phyloP scores from a whole-genome alignment of 1,140 invertebrate species.

The Araneus ventricosus region DNA sequence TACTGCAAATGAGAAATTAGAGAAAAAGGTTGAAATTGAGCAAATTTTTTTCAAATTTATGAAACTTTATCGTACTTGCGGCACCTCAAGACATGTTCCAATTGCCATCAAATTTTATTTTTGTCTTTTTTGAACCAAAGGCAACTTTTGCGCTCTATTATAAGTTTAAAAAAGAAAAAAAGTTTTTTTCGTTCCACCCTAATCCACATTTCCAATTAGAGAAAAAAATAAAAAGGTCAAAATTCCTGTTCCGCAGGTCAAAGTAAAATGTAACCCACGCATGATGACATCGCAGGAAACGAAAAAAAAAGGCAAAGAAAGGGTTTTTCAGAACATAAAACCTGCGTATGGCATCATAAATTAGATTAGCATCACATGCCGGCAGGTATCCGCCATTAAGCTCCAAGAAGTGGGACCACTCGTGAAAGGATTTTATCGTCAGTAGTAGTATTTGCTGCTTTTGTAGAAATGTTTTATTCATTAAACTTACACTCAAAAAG shows the following conservation, averaged over 20 bases:
- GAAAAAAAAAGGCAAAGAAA: not conserved
- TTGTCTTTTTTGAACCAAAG: no score
- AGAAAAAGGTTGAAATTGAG: no score
- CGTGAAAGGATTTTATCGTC: not conserved
- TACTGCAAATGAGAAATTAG: no score
- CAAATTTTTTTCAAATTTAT: no score
- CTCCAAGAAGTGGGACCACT: not conserved
- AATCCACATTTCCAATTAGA: not conserved
- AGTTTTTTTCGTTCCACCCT: no score
- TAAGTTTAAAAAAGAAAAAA: no score
- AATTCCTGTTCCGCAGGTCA: not conserved
- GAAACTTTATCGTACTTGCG: no score
- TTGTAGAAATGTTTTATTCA: not conserved
- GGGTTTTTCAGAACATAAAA: not conserved
- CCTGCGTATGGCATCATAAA: slow-evolving; percentile 27
- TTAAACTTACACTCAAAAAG: not conserved
- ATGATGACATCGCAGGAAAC: not conserved
- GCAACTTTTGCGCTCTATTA: no score
- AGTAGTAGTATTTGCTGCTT: not conserved
- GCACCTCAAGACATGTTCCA: no score
- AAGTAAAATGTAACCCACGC: not conserved
- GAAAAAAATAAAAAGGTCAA: not conserved
- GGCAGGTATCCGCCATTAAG: slow-evolving; percentile 3
- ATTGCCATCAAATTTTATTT: no score
- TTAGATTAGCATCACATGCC: slow-evolving; percentile 27